Evolutionary conservation across 2,888 invertebrate species (phyloP).

Genomic region (Parochlus steinenii): DNA sequence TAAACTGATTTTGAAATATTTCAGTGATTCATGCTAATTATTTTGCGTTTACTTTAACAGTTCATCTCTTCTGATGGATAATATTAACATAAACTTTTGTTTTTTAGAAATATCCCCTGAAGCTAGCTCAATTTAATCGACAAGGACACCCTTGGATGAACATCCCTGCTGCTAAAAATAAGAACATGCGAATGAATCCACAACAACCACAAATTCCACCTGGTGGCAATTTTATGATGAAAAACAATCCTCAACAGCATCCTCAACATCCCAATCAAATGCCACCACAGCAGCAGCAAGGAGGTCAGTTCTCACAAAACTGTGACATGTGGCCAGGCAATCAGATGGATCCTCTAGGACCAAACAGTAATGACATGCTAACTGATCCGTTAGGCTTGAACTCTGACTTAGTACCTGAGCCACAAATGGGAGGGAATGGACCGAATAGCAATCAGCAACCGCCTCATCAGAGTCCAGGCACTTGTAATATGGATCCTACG

Average conservation of each 20-base stretch:
- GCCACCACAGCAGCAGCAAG: slow-evolving; percentile 10
- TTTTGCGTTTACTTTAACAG: slow-evolving; percentile 3
- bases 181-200: slow-evolving; percentile 13
- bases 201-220: slow-evolving; percentile 53
- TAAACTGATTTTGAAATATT: slow-evolving; percentile 12
- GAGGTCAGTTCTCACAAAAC: slow-evolving; percentile 6
- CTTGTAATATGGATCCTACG: slow-evolving; percentile 27
- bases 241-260: slow-evolving; percentile 37
- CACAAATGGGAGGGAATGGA: too few relatives aligned
- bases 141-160: slow-evolving; percentile 36
- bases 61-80: slow-evolving; percentile 17
- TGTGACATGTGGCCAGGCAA: slow-evolving; percentile 17
- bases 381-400: slow-evolving; percentile 6
- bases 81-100: slow-evolving; percentile 16
- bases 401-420: too few relatives aligned
- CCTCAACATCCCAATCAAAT: slow-evolving; percentile 7
- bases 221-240: too few relatives aligned
- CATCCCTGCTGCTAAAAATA: slow-evolving; percentile 5
- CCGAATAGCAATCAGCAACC: slow-evolving; percentile 1
- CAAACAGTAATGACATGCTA: neutral
- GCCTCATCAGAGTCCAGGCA: slow-evolving; percentile 18
- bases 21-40: slow-evolving; percentile 3
- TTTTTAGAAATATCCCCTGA: slow-evolving; percentile 74
- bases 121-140: slow-evolving; percentile 71
- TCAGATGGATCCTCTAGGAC: slow-evolving; percentile 24